Evolutionary conservation across 2,797 vertebrate species (phyloP), one percentile per base, ranked within the genome.

Genomic region (Sebastes nivosus): DNA sequence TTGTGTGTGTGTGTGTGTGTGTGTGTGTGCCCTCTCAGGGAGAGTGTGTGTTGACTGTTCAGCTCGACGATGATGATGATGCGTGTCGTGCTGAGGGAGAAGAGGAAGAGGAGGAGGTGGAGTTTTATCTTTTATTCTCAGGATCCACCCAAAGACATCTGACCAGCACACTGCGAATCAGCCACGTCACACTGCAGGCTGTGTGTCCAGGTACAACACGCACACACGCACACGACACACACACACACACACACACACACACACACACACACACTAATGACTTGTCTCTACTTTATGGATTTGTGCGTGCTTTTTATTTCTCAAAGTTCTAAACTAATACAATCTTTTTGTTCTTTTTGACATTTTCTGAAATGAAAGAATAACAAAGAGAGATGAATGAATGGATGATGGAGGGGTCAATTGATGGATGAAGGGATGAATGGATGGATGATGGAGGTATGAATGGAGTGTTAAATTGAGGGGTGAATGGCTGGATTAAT

Each of bases 71-170:
- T 79, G 96, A 96, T 79, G 96, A 96, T 67, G 94, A 94, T 10
- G 76, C 74, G 72, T 54, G 67, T 5, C 13, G 11, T 2, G 54
- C 64, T 16, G 81, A 79, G 66, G 46, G 60, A 76, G 81, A 63
- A 59, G 82, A 83, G 27, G 87, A 91, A 10, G 94, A 94, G 82
- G 91, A 96, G 57, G 96, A 96, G 86, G 96, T 94, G 68, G 96
- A 96, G 87, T 98, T 98, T 89, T 99, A 97, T 90, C 95, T 98
- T 82, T 88, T 98, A 61, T 97, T 99, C 88, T 95, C 95, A 25
- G 97, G 98, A 64, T 97, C 97, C 25, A 95, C 95, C 50, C 96
- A 97, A 86, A 95, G 95, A 78, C 98, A 98, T 85, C 96, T 97
- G 80, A 93, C 95, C 84, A 98, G 96, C 88, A 97, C 97, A 0